Conservation (phyloP, 37 sponge, comb jelly and placozoan species). For the Axinella damicornis region DNA sequence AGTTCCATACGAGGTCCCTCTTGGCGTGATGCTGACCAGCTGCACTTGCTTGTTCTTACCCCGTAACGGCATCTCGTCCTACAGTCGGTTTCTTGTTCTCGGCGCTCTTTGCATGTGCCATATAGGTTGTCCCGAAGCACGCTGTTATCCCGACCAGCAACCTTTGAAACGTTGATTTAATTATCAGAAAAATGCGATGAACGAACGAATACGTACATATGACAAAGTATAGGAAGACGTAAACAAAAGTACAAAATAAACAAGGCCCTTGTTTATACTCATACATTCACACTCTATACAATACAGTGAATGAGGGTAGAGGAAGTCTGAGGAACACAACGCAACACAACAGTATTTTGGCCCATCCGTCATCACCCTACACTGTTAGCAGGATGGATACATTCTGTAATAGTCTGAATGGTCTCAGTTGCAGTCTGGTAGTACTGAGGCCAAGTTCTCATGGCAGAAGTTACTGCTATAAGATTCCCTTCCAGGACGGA, state of each 20-base stretch:
- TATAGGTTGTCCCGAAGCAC: too few species aligned
- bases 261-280: too few species aligned
- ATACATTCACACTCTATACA: neutral
- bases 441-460: slow-evolving; percentile 53
- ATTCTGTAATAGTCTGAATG: slow-evolving; percentile 45
- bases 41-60: too few species aligned
- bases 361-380: neutral
- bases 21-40: too few species aligned
- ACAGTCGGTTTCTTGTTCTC: too few species aligned
- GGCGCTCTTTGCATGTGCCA: too few species aligned
- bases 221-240: too few species aligned
- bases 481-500: slow-evolving; percentile 54
- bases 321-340: neutral
- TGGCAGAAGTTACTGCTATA: slow-evolving; percentile 22
- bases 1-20: neutral
- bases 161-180: too few species aligned
- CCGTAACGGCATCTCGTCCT: too few species aligned
- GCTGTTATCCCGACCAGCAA: too few species aligned
- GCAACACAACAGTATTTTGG: too few species aligned
- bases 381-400: slow-evolving; percentile 30
- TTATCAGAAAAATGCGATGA: neutral
- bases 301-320: neutral
- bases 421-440: slow-evolving; percentile 29
- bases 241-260: too few species aligned
- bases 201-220: neutral